phyloP scores from a whole-genome alignment of 2,797 vertebrate species.

The Acomys russatus region DNA sequence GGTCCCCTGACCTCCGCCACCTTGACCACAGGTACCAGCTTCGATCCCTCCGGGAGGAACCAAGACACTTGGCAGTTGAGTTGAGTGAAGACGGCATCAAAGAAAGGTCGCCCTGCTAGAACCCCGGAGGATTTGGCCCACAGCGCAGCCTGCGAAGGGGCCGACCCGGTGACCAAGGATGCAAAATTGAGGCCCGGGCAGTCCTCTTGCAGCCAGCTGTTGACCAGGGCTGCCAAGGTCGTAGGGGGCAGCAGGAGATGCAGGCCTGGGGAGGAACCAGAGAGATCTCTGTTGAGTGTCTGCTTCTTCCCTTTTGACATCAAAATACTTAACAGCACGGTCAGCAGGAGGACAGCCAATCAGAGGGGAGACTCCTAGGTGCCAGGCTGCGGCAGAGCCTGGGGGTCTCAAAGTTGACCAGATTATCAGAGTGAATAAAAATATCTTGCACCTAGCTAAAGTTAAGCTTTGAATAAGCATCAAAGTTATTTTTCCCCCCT shows the following conservation, averaged over 20 bases:
- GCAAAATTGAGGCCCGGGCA: slow-evolving; percentile 90
- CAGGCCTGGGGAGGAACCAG: slow-evolving; percentile 32
- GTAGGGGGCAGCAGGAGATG: slow-evolving; percentile 87
- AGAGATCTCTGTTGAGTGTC: not conserved
- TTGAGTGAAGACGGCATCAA: slow-evolving; percentile 91
- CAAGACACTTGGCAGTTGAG: slow-evolving; percentile 92
- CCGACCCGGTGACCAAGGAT: slow-evolving; percentile 89
- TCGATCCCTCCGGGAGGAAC: slow-evolving; percentile 87
- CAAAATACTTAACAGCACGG: not conserved
- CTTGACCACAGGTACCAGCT: slow-evolving; percentile 86
- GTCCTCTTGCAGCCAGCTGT: slow-evolving; percentile 92
- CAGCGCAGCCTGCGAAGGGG: slow-evolving; percentile 87
- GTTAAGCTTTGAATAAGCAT: slow-evolving; percentile 8
- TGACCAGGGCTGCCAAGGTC: slow-evolving; percentile 88
- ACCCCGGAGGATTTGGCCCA: slow-evolving; percentile 91
- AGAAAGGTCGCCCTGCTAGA: slow-evolving; percentile 93
- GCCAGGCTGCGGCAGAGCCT: not conserved
- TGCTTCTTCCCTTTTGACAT: not conserved
- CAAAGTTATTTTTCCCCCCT: too few relatives aligned
- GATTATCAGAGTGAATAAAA: not conserved
- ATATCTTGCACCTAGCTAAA: not conserved
- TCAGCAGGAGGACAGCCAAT: not conserved
- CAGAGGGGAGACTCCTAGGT: not conserved
- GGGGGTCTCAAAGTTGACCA: not conserved
- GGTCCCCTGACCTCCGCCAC: slow-evolving; percentile 90